Evolutionary conservation across 1,140 invertebrate species (phyloP).

Genomic region (Aphaenogaster floridana): DNA sequence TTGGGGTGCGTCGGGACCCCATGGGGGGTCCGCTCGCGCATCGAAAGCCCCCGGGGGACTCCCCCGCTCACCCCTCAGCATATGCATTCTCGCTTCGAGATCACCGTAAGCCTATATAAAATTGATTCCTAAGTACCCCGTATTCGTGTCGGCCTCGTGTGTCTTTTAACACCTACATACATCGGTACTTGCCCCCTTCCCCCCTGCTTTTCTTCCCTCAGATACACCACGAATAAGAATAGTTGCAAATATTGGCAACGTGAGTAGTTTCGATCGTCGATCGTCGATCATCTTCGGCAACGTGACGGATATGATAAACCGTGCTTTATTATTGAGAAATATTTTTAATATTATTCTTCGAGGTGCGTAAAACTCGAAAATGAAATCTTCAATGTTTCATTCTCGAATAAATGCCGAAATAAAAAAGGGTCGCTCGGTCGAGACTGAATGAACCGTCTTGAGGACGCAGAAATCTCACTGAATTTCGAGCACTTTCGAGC

Average conservation of each 20-base stretch:
- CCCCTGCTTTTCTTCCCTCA: neutral
- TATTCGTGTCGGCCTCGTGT: slow-evolving; percentile 78
- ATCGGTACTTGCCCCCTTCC: slow-evolving; percentile 26
- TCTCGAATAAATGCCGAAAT: neutral
- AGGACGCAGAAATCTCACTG: neutral
- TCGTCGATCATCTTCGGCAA: neutral
- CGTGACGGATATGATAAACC: neutral
- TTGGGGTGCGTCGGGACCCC: slow-evolving; percentile 78
- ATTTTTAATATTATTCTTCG: neutral
- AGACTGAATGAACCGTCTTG: neutral
- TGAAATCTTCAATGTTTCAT: neutral
- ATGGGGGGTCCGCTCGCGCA: slow-evolving; percentile 85
- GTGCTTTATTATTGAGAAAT: neutral
- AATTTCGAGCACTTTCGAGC: slow-evolving; percentile 25
- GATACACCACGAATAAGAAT: neutral
- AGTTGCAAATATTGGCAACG: neutral
- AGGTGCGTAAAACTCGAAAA: neutral
- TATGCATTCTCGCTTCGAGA: slow-evolving; percentile 84
- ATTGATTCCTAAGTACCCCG: slow-evolving; percentile 86
- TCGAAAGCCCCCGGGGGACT: slow-evolving; percentile 81
- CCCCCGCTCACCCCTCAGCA: slow-evolving; percentile 80
- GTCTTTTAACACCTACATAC: slow-evolving; percentile 83
- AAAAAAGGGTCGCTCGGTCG: neutral
- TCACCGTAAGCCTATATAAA: slow-evolving; percentile 82
- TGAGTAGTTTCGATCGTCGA: too few species aligned